Percentiles rank a stretch among this genome's conserved stretches.
phyloP scores from a whole-genome alignment of 2,888 invertebrate genomes.

The Acrocyrtus sp. region DNA sequence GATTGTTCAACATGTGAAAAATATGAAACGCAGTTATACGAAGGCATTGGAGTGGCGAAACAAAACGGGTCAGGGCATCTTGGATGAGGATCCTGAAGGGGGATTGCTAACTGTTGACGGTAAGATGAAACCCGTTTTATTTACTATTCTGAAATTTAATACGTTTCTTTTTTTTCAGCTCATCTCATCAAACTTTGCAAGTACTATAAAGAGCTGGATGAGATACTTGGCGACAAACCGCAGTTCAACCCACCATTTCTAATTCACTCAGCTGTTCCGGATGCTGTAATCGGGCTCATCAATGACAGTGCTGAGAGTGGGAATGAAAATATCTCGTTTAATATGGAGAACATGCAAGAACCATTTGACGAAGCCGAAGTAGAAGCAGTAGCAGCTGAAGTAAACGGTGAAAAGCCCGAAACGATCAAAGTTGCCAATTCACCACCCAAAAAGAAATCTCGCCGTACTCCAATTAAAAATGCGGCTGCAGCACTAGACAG shows the following conservation, averaged over 20 bases:
- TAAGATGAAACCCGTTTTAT: neutral
- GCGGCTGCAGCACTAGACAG: conserved; percentile 4
- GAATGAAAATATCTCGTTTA: neutral
- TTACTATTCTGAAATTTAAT: neutral
- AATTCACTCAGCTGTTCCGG: neutral
- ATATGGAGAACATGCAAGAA: neutral
- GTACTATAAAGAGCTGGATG: conserved; percentile 21
- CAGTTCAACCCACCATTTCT: conserved; percentile 30
- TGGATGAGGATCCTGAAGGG: conserved; percentile 6
- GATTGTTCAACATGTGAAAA: conserved; percentile 15
- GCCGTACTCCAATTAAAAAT: neutral
- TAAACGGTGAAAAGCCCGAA: too few species aligned
- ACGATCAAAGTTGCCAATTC: neutral
- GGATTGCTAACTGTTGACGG: neutral
- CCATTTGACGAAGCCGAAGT: neutral
- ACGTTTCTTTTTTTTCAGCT: neutral
- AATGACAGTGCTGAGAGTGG: neutral
- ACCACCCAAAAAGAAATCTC: neutral
- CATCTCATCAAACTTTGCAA: conserved; percentile 11
- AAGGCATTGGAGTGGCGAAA: conserved; percentile 9
- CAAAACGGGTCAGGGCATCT: conserved; percentile 16
- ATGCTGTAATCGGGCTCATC: neutral
- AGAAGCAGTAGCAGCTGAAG: neutral
- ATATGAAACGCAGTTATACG: conserved; percentile 1
- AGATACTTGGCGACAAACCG: conserved; percentile 11